Base-by-base conservation (phyloP, 1,140 invertebrate genomes). In the Bacillus rossius region DNA sequence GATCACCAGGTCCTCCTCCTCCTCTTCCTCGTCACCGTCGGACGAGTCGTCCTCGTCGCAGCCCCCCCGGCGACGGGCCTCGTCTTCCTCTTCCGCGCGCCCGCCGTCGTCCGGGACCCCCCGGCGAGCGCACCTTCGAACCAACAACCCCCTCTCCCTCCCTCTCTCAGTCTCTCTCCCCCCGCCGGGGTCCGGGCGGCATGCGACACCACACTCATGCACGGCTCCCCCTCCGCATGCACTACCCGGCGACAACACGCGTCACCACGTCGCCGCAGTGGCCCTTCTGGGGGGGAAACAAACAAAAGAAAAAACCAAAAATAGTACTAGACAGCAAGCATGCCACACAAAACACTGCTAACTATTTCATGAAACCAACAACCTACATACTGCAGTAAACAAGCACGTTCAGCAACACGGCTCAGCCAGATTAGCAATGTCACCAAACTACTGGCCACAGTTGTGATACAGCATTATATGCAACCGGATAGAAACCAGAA, bases 11-110 rank as follows among this genome's bases (percentile, higher is more conserved):
- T 7, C 29, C 29, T 34, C 29, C 5, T 10, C 22, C 14, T 19
- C 45, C 45, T 73, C 67, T 59, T 75, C 72, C 52, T 75, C 72
- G 55, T 74, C 73, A 49, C 67, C 70, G 52, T 65, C 65, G n/a
- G 67, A 69, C 13, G 61, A 63, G 23, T 59, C 55, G 8, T 40
- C 56, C 19, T 43, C 51, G 48, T 58, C 56, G 13, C 42, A 40
- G 20, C 19, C 17, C 16, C 40, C 49, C 13, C 52, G 23, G 26
- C 37, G 23, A 13, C 22, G 45, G 13, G 25, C 37, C 17, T 57
- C 55, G 13, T 57, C 52, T 60, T 52, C 54, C 3, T 53, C 48
- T 17, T 64, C 59, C 10, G 53, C 57, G 38, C 57, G 51, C 20
- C 55, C 61, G 13, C 47, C 47, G 2, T 45, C 38, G 8, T 51